Percentiles rank a stretch among this genome's conserved stretches.
Evolutionary conservation across 2,797 vertebrate genomes (phyloP).

Genomic region (Decapterus maruadsi): DNA sequence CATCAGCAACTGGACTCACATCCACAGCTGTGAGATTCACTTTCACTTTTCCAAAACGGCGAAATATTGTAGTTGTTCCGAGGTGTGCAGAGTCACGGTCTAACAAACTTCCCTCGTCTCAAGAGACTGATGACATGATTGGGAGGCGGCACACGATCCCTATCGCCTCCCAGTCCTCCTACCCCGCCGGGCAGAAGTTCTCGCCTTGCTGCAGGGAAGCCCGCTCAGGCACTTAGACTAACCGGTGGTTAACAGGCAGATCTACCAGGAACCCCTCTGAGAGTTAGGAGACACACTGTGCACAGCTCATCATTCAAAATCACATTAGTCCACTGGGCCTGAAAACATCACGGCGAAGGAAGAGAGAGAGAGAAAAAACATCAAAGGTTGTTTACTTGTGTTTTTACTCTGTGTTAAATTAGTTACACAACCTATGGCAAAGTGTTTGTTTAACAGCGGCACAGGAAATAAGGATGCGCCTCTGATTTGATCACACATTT

Average conservation of each 20-base stretch:
- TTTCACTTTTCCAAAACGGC: not conserved
- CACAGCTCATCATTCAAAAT: conserved; percentile 63
- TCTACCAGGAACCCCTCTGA: conserved; percentile 61
- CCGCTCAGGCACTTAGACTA: conserved; percentile 68
- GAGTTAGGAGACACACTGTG: conserved; percentile 61
- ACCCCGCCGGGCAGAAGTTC: conserved; percentile 53
- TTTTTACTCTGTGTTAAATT: conserved; percentile 43
- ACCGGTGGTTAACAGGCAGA: conserved; percentile 63
- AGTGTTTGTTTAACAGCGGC: conserved; percentile 24
- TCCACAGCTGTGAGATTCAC: not conserved
- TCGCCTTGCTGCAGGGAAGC: conserved; percentile 48
- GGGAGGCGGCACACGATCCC: conserved; percentile 67
- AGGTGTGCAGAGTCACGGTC: conserved; percentile 20
- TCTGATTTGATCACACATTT: conserved; percentile 24
- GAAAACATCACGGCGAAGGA: conserved; percentile 43
- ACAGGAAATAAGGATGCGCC: not conserved
- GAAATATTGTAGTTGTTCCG: not conserved
- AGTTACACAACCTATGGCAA: conserved; percentile 22
- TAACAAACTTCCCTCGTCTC: conserved; percentile 42
- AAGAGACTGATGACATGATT: conserved; percentile 68
- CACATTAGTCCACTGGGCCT: conserved; percentile 57
- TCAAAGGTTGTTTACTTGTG: conserved; percentile 63
- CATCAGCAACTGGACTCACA: not conserved
- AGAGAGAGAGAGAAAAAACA: conserved; percentile 17
- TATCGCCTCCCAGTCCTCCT: conserved; percentile 44